Percentiles rank a stretch among this genome's conserved stretches.
These are phyloP conservation scores for Oriolus oriolus DNA, from an alignment of 2,113 vertebrate species.

Conservation along the genomic window DNA sequence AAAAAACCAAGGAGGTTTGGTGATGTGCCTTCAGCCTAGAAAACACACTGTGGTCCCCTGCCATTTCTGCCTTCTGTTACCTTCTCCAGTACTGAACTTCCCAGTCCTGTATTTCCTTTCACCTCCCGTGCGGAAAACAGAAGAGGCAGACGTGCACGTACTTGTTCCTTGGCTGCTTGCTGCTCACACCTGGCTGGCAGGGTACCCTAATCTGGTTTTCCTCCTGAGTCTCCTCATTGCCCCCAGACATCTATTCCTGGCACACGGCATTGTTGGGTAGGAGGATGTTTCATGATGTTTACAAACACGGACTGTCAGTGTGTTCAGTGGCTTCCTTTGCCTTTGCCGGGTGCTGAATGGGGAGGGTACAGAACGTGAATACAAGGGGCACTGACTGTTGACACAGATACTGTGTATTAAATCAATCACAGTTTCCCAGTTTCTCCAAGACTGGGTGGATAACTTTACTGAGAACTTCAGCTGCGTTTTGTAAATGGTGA, in stretches of 20 bases:
- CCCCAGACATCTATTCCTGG: neutral
- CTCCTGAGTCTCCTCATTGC: neutral
- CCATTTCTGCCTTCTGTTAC: neutral
- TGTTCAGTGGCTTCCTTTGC: neutral
- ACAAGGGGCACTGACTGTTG: neutral
- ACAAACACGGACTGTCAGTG: neutral
- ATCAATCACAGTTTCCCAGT: neutral
- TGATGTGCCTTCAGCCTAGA: neutral
- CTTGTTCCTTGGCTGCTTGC: neutral
- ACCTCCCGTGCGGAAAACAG: neutral
- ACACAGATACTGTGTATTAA: fast-evolving
- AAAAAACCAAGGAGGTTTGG: neutral
- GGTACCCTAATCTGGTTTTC: neutral
- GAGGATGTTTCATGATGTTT: neutral
- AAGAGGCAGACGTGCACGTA: neutral
- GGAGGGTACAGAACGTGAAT: neutral
- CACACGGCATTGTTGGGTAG: neutral
- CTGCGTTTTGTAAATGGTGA: neutral
- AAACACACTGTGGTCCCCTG: neutral
- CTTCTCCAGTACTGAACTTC: neutral
- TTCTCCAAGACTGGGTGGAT: neutral
- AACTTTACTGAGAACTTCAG: neutral
- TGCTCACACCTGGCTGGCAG: neutral
- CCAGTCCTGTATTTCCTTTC: neutral
- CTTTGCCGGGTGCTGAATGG: neutral